These are phyloP conservation scores for Hystrix brachyura DNA, from an alignment of 2,113 vertebrate species.

Conservation along the genomic window DNA sequence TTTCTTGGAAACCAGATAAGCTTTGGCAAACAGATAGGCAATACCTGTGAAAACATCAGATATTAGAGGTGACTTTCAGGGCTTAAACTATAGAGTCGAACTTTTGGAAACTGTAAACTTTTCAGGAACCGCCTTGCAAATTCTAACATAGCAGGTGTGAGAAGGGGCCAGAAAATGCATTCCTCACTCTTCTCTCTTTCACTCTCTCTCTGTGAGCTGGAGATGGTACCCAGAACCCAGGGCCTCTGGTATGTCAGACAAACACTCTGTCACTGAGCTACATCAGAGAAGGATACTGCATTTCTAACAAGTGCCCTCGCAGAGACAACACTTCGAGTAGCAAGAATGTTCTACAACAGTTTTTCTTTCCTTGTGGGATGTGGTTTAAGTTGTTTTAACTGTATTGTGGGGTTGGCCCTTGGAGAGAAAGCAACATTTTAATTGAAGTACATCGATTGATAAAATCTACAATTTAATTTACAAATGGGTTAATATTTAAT, in stretches of 20 bases:
- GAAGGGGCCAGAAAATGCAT: neutral
- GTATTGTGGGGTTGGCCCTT: neutral
- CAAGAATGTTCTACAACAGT: neutral
- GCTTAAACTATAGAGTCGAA: neutral
- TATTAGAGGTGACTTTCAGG: conserved; percentile 62
- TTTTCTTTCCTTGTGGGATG: conserved; percentile 21
- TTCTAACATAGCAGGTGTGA: conserved; percentile 15
- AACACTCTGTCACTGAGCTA: neutral
- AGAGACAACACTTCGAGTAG: neutral
- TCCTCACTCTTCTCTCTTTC: neutral
- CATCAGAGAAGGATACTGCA: neutral
- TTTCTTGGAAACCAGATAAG: conserved; percentile 94
- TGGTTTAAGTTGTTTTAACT: conserved; percentile 63
- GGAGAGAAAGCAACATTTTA: conserved; percentile 51
- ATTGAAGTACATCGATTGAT: conserved; percentile 5
- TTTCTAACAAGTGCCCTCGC: neutral
- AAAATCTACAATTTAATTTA: conserved; percentile 70
- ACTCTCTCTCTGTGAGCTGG: neutral
- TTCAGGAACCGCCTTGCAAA: conserved; percentile 13
- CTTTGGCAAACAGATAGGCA: conserved; percentile 95
- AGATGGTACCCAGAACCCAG: neutral
- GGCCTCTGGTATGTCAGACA: neutral
- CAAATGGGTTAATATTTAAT: conserved; percentile 65
- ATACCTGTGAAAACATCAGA: conserved; percentile 90
- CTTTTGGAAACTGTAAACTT: neutral